Evolutionary conservation across 2,888 invertebrate species (phyloP).

Genomic region (Drosophila imparisetae): DNA sequence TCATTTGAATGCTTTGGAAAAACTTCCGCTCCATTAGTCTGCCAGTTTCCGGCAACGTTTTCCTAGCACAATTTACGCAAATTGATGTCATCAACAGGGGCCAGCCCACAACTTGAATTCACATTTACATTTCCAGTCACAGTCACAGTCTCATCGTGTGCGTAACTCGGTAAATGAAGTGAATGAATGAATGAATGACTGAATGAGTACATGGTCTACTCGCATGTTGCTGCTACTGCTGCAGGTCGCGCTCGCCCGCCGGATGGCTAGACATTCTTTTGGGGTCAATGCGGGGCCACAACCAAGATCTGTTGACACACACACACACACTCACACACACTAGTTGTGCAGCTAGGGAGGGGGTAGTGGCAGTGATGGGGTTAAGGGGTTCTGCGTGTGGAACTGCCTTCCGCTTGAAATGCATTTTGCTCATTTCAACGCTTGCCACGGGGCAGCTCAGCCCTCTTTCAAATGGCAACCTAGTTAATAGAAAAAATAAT

Average conservation of each 20-base stretch:
- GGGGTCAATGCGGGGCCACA: conserved; percentile 62
- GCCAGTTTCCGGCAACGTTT: conserved; percentile 82
- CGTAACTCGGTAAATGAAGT: conserved; percentile 74
- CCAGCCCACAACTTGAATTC: conserved; percentile 39
- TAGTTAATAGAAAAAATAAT: conserved; percentile 17
- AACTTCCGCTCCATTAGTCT: conserved; percentile 82
- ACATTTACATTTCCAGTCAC: conserved; percentile 22
- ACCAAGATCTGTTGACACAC: conserved; percentile 66
- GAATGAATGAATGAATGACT: conserved; percentile 56
- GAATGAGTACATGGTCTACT: conserved; percentile 45
- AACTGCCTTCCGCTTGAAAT: conserved; percentile 49
- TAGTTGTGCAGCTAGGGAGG: background rate
- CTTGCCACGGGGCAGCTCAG: conserved; percentile 21
- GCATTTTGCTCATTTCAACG: conserved; percentile 61
- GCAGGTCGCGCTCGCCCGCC: conserved; percentile 45
- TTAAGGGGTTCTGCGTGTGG: conserved; percentile 15
- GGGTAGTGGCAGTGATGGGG: background rate
- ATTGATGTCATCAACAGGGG: conserved; percentile 80
- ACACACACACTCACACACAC: background rate
- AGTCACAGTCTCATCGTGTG: conserved; percentile 46
- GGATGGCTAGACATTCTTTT: conserved; percentile 65
- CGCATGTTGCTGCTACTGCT: conserved; percentile 39
- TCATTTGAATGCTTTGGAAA: conserved; percentile 79
- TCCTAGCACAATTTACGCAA: conserved; percentile 82
- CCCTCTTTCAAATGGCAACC: conserved; percentile 27